These are phyloP conservation scores for Drosophila robusta DNA, from an alignment of 2,888 invertebrate species.

Conservation along the genomic window DNA sequence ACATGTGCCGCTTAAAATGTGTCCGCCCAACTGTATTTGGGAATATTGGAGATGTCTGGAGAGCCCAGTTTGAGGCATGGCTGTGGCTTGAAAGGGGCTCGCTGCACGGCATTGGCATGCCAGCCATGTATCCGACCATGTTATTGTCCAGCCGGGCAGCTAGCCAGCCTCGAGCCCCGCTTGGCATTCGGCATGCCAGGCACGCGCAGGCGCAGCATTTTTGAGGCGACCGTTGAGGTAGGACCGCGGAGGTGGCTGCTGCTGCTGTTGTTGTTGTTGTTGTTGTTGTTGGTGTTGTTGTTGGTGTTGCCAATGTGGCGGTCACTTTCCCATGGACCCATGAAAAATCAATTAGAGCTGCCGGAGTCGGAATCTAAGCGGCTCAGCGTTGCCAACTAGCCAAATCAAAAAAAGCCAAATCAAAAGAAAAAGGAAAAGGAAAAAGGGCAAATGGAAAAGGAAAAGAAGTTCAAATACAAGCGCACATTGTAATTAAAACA, in stretches of 20 bases:
- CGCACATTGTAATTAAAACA: conserved; percentile 65
- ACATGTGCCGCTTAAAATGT: conserved; percentile 13
- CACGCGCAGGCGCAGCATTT: conserved; percentile 76
- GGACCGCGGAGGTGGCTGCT: conserved; percentile 43
- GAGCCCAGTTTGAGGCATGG: conserved; percentile 4
- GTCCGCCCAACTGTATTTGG: conserved; percentile 35
- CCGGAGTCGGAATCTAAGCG: conserved; percentile 30
- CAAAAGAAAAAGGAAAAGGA: neutral
- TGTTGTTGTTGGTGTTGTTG: conserved; percentile 2
- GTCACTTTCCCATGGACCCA: conserved; percentile 65
- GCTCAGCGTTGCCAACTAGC: conserved; percentile 4
- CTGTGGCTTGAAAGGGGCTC: conserved; percentile 3
- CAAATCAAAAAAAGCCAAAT: conserved; percentile 25
- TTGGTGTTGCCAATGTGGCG: conserved; percentile 22
- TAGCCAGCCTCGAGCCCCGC: conserved; percentile 14
- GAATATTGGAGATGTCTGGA: conserved; percentile 40
- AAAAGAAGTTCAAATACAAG: conserved; percentile 16
- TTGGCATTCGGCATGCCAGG: conserved; percentile 57
- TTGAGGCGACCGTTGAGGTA: conserved; percentile 61
- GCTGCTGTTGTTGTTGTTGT: conserved; percentile 1
- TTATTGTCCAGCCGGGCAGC: conserved; percentile 29
- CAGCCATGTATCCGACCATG: conserved; percentile 45
- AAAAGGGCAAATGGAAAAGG: conserved; percentile 1
- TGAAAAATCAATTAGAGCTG: conserved; percentile 67
- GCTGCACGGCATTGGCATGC: conserved; percentile 44